A percentile compares a stretch with the other conserved stretches of the same genome.
Conservation (phyloP, 2,888 invertebrate genomes). For the Cheilosia vernalis region DNA sequence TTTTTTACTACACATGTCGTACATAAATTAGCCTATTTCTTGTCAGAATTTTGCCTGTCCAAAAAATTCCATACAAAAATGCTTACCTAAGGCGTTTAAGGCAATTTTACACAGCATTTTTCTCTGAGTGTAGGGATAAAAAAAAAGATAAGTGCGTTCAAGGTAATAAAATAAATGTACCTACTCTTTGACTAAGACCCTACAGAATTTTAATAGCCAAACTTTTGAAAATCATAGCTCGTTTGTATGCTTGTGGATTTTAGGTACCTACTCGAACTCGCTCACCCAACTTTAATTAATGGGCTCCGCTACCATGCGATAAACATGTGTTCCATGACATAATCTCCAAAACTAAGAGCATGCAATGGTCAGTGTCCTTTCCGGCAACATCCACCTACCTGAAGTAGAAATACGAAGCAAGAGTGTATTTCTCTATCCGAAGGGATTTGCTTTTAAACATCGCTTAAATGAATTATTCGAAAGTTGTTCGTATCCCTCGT, state of each 20-base stretch:
- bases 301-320: conserved; percentile 43
- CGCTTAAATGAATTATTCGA: conserved; percentile 65
- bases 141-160: too few species aligned
- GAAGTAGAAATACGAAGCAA: conserved; percentile 3
- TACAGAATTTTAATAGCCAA: background rate
- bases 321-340: conserved; percentile 64
- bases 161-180: too few species aligned
- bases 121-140: too few species aligned
- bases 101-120: too few species aligned
- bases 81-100: too few species aligned
- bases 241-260: background rate
- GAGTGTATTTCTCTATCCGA: background rate
- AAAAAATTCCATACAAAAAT: too few species aligned
- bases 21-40: too few species aligned
- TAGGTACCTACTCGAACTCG: conserved; percentile 11
- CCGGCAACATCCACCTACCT: conserved; percentile 5
- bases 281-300: conserved; percentile 54
- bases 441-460: conserved; percentile 50
- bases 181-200: background rate
- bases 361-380: conserved; percentile 13
- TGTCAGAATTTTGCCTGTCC: too few species aligned
- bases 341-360: conserved; percentile 52
- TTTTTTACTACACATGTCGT: too few species aligned
- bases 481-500: conserved; percentile 50
- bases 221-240: background rate